These are phyloP conservation scores for Nomada fucata DNA, from an alignment of 2,888 invertebrate species.

Conservation along the genomic window DNA sequence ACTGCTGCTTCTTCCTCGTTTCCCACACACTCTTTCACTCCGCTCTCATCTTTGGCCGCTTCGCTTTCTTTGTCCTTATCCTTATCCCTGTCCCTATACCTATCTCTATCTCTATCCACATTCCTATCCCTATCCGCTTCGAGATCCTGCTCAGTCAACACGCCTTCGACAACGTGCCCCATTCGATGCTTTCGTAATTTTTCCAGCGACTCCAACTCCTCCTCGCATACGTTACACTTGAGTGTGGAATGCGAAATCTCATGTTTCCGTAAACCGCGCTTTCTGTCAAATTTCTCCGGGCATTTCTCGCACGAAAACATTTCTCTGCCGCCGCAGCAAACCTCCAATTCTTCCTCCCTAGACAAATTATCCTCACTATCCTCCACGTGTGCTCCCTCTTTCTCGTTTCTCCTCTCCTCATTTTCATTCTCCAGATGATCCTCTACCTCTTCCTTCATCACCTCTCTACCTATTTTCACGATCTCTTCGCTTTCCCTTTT, in stretches of 20 bases:
- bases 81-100: constrained; percentile 12
- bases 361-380: constrained; percentile 13
- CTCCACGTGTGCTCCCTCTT: background rate
- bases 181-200: constrained; percentile 76
- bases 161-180: constrained; percentile 79
- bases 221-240: constrained; percentile 78
- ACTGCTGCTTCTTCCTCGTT: constrained; percentile 36
- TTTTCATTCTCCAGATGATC: background rate
- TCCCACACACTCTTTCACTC: background rate
- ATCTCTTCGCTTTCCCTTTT: constrained; percentile 23
- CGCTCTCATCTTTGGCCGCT: background rate
- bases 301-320: constrained; percentile 73
- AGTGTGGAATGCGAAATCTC: constrained; percentile 64
- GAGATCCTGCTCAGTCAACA: constrained; percentile 77
- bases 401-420: background rate
- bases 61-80: background rate
- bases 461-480: background rate
- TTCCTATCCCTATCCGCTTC: constrained; percentile 63
- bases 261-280: constrained; percentile 73
- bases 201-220: constrained; percentile 76
- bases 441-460: background rate
- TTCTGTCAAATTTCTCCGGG: constrained; percentile 69
- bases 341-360: constrained; percentile 46
- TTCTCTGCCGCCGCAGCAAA: background rate
- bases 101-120: constrained; percentile 33